Conservation (phyloP, 2,888 invertebrate species). For the Sphaerophoria rueppellii region DNA sequence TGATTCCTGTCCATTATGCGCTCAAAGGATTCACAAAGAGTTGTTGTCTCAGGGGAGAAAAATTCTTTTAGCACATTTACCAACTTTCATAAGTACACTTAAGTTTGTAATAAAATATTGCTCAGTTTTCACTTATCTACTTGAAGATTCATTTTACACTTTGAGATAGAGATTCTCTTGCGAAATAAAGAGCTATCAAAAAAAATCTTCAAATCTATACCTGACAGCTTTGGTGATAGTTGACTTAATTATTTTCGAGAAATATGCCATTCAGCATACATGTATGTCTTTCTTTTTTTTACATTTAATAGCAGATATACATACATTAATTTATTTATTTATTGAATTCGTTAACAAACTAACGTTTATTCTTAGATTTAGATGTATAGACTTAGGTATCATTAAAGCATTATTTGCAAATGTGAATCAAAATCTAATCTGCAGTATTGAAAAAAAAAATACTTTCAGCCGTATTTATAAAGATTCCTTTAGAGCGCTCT, state of each 20-base stretch:
- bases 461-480: no score
- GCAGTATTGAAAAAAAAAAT: no score
- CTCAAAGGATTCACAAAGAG: conserved; percentile 36
- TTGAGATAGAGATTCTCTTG: conserved; percentile 4
- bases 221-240: conserved; percentile 34
- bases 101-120: conserved; percentile 50
- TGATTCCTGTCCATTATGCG: conserved; percentile 22
- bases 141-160: neutral
- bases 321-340: no score
- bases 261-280: no score
- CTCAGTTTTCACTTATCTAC: conserved; percentile 38
- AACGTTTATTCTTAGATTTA: no score
- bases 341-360: no score
- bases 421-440: no score
- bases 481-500: no score
- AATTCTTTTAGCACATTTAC: conserved; percentile 45
- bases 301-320: no score
- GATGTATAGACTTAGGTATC: no score
- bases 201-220: conserved; percentile 11
- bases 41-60: conserved; percentile 13
- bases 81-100: conserved; percentile 40
- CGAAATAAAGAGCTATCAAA: conserved; percentile 5
- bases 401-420: no score
- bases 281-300: no score
- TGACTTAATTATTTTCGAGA: neutral